phyloP scores from a whole-genome alignment of 1,140 invertebrate species.

The Trachymyrmex cornetzi region DNA sequence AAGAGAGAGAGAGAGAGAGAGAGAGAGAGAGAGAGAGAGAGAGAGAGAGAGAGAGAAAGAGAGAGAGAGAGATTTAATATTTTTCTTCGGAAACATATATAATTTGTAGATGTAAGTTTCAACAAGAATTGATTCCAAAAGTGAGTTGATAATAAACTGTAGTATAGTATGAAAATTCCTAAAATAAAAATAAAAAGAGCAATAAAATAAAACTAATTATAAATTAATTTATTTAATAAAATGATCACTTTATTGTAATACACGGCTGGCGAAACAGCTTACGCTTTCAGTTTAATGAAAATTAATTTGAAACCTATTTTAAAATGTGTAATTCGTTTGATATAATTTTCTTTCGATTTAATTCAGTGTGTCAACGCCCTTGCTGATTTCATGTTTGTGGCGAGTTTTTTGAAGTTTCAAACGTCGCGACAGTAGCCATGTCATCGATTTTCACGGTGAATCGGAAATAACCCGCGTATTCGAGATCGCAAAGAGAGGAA shows the following conservation, averaged over 20 bases:
- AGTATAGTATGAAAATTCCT: neutral
- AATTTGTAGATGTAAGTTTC: neutral
- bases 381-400: neutral
- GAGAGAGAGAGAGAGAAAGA: too few species aligned
- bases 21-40: too few species aligned
- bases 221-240: neutral
- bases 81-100: neutral
- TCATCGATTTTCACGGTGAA: constrained; percentile 43
- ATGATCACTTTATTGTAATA: neutral
- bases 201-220: neutral
- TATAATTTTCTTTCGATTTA: neutral
- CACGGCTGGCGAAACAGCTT: neutral
- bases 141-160: neutral
- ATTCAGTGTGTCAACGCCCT: neutral
- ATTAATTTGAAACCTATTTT: neutral
- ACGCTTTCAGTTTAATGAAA: neutral
- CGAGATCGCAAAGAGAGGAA: neutral
- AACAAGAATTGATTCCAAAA: neutral
- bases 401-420: constrained; percentile 39
- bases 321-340: neutral
- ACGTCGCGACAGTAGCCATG: constrained; percentile 9
- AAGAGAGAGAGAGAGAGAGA: too few species aligned
- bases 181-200: neutral
- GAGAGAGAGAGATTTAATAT: too few species aligned
- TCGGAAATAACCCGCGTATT: constrained; percentile 34